phyloP scores from a whole-genome alignment of 2,888 invertebrate species.

The Steinernema scapterisci region DNA sequence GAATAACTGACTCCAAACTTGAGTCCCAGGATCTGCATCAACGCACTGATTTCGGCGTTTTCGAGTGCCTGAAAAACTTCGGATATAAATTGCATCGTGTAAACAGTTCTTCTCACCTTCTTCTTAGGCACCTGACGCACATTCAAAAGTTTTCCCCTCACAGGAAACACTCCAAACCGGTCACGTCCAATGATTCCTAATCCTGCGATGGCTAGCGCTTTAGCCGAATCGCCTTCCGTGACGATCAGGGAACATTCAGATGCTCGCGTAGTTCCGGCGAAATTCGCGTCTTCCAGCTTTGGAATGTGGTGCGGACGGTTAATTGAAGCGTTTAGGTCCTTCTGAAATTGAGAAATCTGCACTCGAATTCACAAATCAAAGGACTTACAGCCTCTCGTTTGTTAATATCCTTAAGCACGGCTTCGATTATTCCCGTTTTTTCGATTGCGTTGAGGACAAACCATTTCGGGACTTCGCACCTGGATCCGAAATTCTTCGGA shows the following conservation, averaged over 20 bases:
- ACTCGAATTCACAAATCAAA: neutral
- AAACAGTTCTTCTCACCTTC: constrained; percentile 51
- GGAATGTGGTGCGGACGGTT: constrained; percentile 60
- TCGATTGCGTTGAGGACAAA: constrained; percentile 72
- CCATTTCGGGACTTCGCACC: constrained; percentile 84
- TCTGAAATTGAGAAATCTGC: neutral
- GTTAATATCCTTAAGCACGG: constrained; percentile 74
- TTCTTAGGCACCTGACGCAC: constrained; percentile 42
- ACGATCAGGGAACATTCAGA: constrained; percentile 84
- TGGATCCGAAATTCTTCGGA: constrained; percentile 89
- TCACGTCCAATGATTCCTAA: constrained; percentile 73
- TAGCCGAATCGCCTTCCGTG: constrained; percentile 99
- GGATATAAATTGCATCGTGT: neutral
- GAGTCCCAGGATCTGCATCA: constrained; percentile 75
- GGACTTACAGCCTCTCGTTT: neutral
- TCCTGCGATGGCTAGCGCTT: constrained; percentile 92
- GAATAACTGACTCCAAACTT: constrained; percentile 87
- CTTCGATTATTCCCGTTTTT: constrained; percentile 88
- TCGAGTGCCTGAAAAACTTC: constrained; percentile 80
- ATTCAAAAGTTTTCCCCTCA: constrained; percentile 52
- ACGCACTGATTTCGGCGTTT: constrained; percentile 91
- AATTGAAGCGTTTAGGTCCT: neutral
- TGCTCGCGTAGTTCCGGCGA: constrained; percentile 64
- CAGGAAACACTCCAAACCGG: constrained; percentile 51
- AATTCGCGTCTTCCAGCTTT: constrained; percentile 52